phyloP scores from a whole-genome alignment of 92 coral and sea anemone genomes.

The Porites cylindrica region DNA sequence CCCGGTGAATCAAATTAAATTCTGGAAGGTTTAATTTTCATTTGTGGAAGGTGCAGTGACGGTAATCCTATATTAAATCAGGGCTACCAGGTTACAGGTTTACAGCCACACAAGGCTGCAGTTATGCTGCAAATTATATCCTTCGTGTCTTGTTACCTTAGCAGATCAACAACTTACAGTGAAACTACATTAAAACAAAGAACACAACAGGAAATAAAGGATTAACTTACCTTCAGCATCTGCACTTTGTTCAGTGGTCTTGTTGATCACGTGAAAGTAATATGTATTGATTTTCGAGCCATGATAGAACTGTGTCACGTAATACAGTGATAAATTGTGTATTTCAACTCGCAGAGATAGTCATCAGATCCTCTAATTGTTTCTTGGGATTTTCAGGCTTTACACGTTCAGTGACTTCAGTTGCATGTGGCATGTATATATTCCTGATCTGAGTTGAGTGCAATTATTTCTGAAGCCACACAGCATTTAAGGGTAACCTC shows the following conservation, averaged over 20 bases:
- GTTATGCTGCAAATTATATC: too few species aligned
- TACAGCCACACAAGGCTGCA: too few species aligned
- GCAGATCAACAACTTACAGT: neutral
- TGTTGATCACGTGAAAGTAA: neutral
- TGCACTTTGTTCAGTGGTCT: slow-evolving; percentile 12
- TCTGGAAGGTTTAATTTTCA: too few species aligned
- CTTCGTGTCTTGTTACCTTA: neutral
- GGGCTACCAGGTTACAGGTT: too few species aligned
- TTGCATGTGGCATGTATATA: neutral
- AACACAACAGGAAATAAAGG: neutral
- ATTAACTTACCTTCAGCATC: slow-evolving; percentile 6
- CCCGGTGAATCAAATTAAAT: neutral
- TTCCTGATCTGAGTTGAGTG: slow-evolving; percentile 14
- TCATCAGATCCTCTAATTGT: neutral
- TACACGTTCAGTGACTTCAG: neutral
- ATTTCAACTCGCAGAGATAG: neutral
- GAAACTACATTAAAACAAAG: neutral
- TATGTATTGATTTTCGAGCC: neutral
- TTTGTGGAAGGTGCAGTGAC: too few species aligned
- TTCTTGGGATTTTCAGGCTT: slow-evolving; percentile 14
- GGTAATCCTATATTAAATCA: too few species aligned
- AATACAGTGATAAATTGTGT: neutral
- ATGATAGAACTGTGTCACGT: neutral
- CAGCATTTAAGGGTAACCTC: neutral
- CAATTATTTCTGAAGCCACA: slow-evolving; percentile 19